These are phyloP conservation scores for Eulemur rubriventer DNA, from an alignment of 2,797 vertebrate species.

Conservation along the genomic window DNA sequence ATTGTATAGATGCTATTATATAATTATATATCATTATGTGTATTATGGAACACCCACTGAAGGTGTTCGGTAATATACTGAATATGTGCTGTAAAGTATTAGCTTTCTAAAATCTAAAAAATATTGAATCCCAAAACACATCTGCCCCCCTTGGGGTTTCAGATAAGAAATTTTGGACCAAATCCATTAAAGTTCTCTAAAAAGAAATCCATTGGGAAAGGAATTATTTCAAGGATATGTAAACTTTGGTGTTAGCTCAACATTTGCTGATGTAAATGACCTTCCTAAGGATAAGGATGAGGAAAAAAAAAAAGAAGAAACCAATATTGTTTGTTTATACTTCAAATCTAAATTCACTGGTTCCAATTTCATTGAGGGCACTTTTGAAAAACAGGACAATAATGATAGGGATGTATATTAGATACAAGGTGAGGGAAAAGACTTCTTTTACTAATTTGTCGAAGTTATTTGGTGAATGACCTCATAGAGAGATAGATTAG, in stretches of 20 bases:
- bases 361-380: not conserved
- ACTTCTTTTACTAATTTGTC: not conserved
- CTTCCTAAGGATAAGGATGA: not conserved
- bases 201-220: not conserved
- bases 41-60: not conserved
- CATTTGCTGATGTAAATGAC: not conserved
- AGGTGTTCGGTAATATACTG: not conserved
- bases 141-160: not conserved
- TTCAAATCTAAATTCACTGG: not conserved
- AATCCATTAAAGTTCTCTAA: not conserved
- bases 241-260: not conserved
- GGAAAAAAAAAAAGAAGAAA: not conserved
- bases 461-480: not conserved
- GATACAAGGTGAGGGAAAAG: not conserved
- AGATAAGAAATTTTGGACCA: not conserved
- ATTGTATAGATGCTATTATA: not conserved
- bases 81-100: not conserved
- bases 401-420: not conserved
- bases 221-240: not conserved
- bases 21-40: not conserved
- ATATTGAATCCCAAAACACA: not conserved
- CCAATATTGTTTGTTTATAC: not conserved
- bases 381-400: not conserved
- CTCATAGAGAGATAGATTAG: not conserved
- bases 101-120: not conserved